phyloP scores from a whole-genome alignment of 1,140 invertebrate species.

The Adoxophyes honmai region DNA sequence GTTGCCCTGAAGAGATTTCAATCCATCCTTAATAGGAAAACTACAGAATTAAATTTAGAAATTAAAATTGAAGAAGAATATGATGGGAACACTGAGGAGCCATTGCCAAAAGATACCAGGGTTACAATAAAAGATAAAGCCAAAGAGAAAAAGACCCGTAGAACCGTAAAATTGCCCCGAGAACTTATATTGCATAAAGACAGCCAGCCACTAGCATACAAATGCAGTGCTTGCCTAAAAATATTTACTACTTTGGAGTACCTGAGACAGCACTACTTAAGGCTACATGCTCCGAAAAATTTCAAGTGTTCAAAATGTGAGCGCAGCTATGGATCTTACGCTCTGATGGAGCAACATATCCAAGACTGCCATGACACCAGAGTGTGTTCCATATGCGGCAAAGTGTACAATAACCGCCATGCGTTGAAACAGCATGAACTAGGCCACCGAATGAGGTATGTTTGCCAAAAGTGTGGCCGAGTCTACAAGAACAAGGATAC shows the following conservation, averaged over 20 bases:
- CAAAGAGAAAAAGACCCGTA: not conserved
- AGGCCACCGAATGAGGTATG: slow-evolving; percentile 16
- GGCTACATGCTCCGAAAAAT: slow-evolving; percentile 27
- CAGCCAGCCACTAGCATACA: slow-evolving; percentile 15
- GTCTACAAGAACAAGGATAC: slow-evolving; percentile 21
- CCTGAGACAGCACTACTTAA: slow-evolving; percentile 28
- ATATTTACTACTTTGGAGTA: slow-evolving; percentile 10
- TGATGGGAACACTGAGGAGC: not conserved
- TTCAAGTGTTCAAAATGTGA: slow-evolving; percentile 21
- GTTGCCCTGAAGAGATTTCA: not conserved
- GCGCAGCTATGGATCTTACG: slow-evolving; percentile 17
- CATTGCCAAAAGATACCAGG: too few relatives aligned
- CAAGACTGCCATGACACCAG: slow-evolving; percentile 17
- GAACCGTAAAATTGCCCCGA: not conserved
- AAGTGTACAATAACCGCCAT: slow-evolving; percentile 17
- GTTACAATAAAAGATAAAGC: not conserved
- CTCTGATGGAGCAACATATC: slow-evolving; percentile 17
- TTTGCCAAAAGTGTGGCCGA: slow-evolving; percentile 27
- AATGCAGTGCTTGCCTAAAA: slow-evolving; percentile 26
- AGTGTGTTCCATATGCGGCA: slow-evolving; percentile 28
- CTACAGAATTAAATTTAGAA: not conserved
- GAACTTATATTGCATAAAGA: slow-evolving; percentile 19
- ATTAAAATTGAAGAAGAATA: not conserved
- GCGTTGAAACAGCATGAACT: slow-evolving; percentile 25
- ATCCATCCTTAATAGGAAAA: not conserved